A percentile compares a stretch with the other conserved stretches of the same genome.
Conservation (phyloP, 1,140 invertebrate species). For the Hylyphantes graminicola region DNA sequence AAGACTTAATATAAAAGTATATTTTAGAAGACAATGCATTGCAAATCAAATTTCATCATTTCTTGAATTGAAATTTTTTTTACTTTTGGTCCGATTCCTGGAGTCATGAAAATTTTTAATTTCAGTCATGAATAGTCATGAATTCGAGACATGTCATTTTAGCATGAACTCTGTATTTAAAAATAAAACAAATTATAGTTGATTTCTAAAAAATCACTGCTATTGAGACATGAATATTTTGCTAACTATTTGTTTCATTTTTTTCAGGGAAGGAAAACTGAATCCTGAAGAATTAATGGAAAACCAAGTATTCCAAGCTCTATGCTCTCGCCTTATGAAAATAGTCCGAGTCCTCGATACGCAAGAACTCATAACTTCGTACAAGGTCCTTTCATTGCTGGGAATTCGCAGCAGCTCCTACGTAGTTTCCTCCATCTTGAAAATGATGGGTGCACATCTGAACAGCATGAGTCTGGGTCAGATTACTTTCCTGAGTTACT, state of each 20-base stretch:
- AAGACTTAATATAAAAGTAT: no score
- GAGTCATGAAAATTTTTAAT: no score
- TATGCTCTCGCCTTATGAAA: conserved; percentile 40
- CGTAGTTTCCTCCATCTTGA: conserved; percentile 48
- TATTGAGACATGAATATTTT: neutral
- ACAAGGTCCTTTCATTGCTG: conserved; percentile 30
- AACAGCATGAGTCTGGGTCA: conserved; percentile 56
- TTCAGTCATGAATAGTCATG: no score
- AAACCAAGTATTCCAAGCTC: conserved; percentile 29
- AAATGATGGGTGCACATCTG: conserved; percentile 48
- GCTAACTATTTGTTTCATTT: neutral
- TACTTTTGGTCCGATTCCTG: no score
- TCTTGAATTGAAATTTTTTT: no score
- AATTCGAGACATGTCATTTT: no score
- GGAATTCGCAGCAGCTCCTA: conserved; percentile 41
- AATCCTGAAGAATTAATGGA: neutral
- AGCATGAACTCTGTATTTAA: no score
- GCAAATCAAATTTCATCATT: no score
- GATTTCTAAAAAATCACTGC: neutral
- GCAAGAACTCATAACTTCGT: conserved; percentile 43
- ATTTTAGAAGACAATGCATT: no score
- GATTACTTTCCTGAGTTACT: conserved; percentile 52
- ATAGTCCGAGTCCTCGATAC: conserved; percentile 27
- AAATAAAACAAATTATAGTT: no score
- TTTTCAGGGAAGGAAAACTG: conserved; percentile 2